Evolutionary conservation across 1,140 invertebrate genomes (phyloP), one percentile per base, ranked within the genome.

Genomic region (Centruroides vittatus): DNA sequence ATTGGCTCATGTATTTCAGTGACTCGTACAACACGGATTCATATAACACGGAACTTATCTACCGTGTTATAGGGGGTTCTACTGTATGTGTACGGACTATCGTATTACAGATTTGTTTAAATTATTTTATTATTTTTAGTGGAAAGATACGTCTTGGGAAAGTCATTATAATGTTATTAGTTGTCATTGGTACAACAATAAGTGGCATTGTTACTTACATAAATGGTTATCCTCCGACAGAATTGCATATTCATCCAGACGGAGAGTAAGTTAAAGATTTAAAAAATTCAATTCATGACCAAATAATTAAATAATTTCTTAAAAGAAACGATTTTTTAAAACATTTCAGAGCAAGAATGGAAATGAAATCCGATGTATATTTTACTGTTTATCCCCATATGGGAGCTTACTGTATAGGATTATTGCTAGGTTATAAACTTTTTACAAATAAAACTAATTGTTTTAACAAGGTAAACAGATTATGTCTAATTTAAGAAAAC

Each of bases 371-470:
- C 8, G 47, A 62, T 23, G 13, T 47, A 3, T 68, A 68, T 35
- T 63, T 65, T 36, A 61, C 62, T 48, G 62, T 66, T 9, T 68
- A 64, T 36, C 35, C 57, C 34, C 67, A 67, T 57, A 46, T 64
- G 6, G 62, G 61, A 9, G 65, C 67, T 5, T 68, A 67, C 47
- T 65, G 59, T 49, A 58, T 68, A 35, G 66, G 63, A 11, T 51
- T 65, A 5, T 11, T 61, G 3, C 35, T 60, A 11, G 66, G 66
- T 9, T 67, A 66, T 51, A n/a, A 54, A 13, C 35, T 66, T 13
- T 13, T 41, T 41, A 41, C 5, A 41, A 41, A 41, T 41, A 41
- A 8, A 41, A 41, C 41, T 41, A 41, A 8, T 41, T 6, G 1
- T 41, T 41, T 41, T 41, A 41, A 41, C 8, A 41, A 41, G 41